Base-by-base conservation (phyloP, 1,140 invertebrate species). In the Artemia franciscana region DNA sequence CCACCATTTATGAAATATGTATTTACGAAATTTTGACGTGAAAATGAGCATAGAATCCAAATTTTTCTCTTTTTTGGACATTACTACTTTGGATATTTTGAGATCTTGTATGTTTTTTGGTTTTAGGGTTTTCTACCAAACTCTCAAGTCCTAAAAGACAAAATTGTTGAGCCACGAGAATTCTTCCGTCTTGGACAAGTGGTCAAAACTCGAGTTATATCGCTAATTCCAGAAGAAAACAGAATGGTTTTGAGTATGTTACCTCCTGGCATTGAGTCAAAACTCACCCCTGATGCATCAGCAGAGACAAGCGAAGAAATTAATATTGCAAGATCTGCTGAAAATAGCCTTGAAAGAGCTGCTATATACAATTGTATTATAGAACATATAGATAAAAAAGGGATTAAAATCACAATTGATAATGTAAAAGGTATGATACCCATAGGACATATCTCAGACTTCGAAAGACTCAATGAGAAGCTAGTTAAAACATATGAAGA, bases 141-240 rank as follows among this genome's bases (percentile, higher is more conserved):
- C 60, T 5, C 30, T 61, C 15, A 66, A 62, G 61, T 57, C 63
- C 5, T 51, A 59, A 0, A 28, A 23, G 30, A 63, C 4, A 18
- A 28, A 15, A 64, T 64, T 27, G 69, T 69, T 62, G 63, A 71
- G 59, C 68, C 69, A n/a, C 65, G 68, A 39, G 71, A 72, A 64
- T 67, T 70, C 51, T 75, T 72, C 64, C 61, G 65, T 24, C 27
- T 62, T 5, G 71, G 69, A 3, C 65, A 69, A 60, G 66, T 69
- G 51, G 58, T 76, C 0, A 70, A 71, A 65, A 73, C 73, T 63
- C 66, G 69, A 65, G 71, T 76, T 7, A 28, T 66, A 23, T 24
- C 30, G 51, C 39, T 65, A 61, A 58, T 69, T 59, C 12, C 57
- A 5, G 58, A 66, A 62, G 60, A 67, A 65, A 61, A 63, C 61